phyloP scores from a whole-genome alignment of 2,797 vertebrate genomes.

The Podarcis lilfordi region DNA sequence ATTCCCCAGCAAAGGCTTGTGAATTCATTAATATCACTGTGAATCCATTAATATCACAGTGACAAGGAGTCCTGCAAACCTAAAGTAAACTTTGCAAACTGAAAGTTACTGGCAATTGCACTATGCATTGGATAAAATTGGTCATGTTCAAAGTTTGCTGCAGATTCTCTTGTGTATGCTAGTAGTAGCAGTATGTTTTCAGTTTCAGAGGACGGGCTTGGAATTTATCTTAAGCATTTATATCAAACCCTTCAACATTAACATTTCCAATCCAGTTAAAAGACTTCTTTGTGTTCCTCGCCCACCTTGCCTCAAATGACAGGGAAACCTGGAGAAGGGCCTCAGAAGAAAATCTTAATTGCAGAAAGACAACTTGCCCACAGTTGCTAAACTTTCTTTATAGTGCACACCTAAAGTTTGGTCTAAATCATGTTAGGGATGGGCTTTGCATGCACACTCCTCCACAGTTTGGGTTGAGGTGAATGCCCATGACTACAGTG shows the following conservation, averaged over 20 bases:
- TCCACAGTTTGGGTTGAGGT: too few relatives aligned
- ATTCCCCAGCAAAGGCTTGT: neutral
- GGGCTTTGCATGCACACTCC: too few relatives aligned
- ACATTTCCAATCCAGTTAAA: neutral
- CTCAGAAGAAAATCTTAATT: neutral
- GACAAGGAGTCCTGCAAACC: neutral
- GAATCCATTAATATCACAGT: too few relatives aligned
- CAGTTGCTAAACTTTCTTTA: neutral
- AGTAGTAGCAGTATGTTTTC: neutral
- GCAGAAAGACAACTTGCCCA: neutral
- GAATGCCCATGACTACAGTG: too few relatives aligned
- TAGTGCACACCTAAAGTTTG: neutral
- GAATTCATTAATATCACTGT: neutral
- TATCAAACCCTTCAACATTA: neutral
- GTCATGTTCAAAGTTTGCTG: neutral
- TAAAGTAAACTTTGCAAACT: neutral
- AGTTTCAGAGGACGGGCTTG: neutral
- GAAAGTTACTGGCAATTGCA: neutral
- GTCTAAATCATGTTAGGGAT: too few relatives aligned
- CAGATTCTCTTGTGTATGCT: neutral
- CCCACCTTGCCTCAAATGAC: neutral
- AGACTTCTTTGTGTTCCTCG: too few relatives aligned
- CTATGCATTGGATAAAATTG: neutral
- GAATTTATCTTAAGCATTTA: conserved; percentile 2
- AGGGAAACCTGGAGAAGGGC: too few relatives aligned